Evolutionary conservation across 92 coral and sea anemone species (phyloP).

Genomic region (Zoanthus gigantus): DNA sequence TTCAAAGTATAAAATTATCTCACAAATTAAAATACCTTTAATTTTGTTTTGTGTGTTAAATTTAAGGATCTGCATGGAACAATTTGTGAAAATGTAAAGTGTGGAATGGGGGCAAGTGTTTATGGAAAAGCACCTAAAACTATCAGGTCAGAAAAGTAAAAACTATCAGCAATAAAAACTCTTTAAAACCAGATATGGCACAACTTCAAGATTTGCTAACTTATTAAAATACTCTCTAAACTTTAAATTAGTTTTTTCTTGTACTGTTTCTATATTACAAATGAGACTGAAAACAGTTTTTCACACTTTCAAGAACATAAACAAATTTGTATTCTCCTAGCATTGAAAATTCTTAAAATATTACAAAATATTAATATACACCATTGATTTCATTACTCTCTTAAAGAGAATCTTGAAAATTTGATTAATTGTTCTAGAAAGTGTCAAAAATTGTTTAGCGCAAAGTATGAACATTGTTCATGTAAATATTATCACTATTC

Average conservation of each 20-base stretch:
- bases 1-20: too few relatives aligned
- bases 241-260: slow-evolving; percentile 41
- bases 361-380: neutral
- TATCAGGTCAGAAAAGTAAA: neutral
- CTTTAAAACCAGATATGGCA: slow-evolving; percentile 39
- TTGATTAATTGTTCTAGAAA: neutral
- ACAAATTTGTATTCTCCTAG: slow-evolving; percentile 13
- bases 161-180: slow-evolving; percentile 17
- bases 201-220: slow-evolving; percentile 33
- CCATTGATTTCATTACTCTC: neutral
- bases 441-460: slow-evolving; percentile 6
- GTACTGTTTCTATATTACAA: slow-evolving; percentile 49
- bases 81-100: too few relatives aligned
- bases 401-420: neutral
- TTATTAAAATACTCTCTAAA: slow-evolving; percentile 50
- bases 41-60: too few relatives aligned
- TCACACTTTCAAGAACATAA: slow-evolving; percentile 12
- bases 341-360: neutral
- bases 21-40: too few relatives aligned
- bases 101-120: neutral
- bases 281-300: slow-evolving; percentile 2
- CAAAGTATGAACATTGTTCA: neutral
- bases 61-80: too few relatives aligned
- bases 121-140: neutral
- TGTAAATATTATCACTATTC: neutral